Percentiles rank a stretch among this genome's conserved stretches.
phyloP scores from a whole-genome alignment of 2,888 invertebrate species.

The Acanthoscelides obtectus region DNA sequence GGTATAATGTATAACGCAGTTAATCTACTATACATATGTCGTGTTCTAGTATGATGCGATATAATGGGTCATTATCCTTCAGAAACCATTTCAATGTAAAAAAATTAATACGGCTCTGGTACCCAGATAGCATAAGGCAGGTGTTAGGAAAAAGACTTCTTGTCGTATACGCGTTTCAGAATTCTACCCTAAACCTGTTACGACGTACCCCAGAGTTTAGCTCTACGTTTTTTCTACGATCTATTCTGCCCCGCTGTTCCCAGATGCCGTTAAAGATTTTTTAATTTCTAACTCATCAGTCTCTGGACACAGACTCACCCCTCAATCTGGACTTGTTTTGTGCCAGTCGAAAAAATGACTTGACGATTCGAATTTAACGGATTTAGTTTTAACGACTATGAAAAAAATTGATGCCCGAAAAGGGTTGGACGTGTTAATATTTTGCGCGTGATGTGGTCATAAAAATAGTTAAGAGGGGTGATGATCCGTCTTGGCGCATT shows the following conservation, averaged over 20 bases:
- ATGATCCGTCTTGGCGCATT: not conserved
- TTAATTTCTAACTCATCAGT: constrained; percentile 2
- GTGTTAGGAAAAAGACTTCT: not conserved
- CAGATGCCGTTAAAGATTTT: constrained; percentile 11
- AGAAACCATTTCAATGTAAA: not conserved
- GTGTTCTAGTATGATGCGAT: no score
- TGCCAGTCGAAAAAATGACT: not conserved
- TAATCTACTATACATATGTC: no score
- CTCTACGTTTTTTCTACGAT: constrained; percentile 3
- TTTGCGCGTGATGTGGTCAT: not conserved
- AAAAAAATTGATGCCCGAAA: not conserved
- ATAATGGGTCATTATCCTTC: no score
- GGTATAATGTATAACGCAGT: no score
- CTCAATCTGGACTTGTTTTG: not conserved
- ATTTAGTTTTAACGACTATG: not conserved
- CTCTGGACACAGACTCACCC: not conserved
- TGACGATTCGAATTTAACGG: not conserved
- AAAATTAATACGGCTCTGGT: not conserved
- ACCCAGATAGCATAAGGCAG: not conserved
- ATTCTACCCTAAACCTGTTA: constrained; percentile 19
- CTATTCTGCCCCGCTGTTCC: constrained; percentile 3
- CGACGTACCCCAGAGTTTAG: not conserved
- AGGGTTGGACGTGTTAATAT: not conserved
- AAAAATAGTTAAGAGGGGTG: not conserved
- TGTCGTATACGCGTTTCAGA: not conserved